phyloP scores from a whole-genome alignment of 2,797 vertebrate species.

The Xenopus petersii region DNA sequence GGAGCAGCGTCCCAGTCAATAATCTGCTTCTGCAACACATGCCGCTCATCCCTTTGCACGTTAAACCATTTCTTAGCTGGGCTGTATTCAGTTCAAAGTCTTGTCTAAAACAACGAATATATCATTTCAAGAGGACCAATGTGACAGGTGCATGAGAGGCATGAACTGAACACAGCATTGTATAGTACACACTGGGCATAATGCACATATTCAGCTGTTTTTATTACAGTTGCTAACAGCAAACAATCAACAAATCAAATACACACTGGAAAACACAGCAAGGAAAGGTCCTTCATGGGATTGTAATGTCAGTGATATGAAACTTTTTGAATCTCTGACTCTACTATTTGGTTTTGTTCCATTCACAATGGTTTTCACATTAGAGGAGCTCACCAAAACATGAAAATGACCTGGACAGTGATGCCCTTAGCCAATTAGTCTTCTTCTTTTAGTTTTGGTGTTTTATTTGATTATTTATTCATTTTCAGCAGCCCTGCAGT shows the following conservation, averaged over 20 bases:
- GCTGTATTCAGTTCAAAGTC: constrained; percentile 65
- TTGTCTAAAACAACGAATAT: constrained; percentile 62
- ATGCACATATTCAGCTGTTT: constrained; percentile 20
- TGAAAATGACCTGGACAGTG: no score
- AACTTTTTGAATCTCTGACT: constrained; percentile 2
- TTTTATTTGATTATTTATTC: not conserved
- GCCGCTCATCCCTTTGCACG: constrained; percentile 63
- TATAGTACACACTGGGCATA: constrained; percentile 40
- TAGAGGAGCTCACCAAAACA: no score
- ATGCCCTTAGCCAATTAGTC: not conserved
- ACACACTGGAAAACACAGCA: not conserved
- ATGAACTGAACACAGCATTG: constrained; percentile 53
- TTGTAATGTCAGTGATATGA: not conserved
- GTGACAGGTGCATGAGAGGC: constrained; percentile 69
- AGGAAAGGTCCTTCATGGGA: not conserved
- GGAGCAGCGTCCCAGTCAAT: constrained; percentile 55
- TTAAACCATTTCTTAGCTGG: constrained; percentile 58
- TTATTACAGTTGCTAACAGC: constrained; percentile 6
- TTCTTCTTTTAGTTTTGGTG: no score
- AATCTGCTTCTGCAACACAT: constrained; percentile 60
- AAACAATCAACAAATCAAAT: constrained; percentile 16
- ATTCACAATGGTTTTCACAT: not conserved
- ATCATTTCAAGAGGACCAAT: constrained; percentile 65
- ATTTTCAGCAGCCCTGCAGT: not conserved
- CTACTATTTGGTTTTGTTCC: constrained; percentile 6